Evolutionary conservation across 2,888 invertebrate genomes (phyloP).

Genomic region (Allophyes oxyacanthae): DNA sequence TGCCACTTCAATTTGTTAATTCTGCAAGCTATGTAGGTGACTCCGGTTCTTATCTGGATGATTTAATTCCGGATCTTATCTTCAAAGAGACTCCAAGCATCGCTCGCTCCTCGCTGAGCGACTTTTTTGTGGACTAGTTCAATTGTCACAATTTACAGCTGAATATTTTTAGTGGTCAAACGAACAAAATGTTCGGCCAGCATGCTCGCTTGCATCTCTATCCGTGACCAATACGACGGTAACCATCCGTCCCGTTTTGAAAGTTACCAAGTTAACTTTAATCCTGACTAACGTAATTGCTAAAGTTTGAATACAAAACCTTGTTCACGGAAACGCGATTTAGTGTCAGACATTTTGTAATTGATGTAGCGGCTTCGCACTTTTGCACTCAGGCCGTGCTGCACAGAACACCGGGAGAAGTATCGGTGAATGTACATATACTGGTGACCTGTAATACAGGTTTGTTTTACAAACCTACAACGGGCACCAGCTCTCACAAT

Average conservation of each 20-base stretch:
- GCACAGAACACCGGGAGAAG: background rate
- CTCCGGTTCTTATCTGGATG: too few species aligned
- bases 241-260: constrained; percentile 82
- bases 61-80: too few species aligned
- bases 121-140: too few species aligned
- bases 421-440: too few species aligned
- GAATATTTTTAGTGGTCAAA: background rate
- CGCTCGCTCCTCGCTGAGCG: too few species aligned
- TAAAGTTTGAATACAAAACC: constrained; percentile 85
- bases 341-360: constrained; percentile 80
- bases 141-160: too few species aligned
- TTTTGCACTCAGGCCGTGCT: constrained; percentile 42
- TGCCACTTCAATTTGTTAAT: too few species aligned
- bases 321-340: constrained; percentile 81
- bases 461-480: too few species aligned
- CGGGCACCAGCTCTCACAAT: too few species aligned
- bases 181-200: constrained; percentile 11
- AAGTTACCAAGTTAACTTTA: constrained; percentile 83
- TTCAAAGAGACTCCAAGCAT: too few species aligned
- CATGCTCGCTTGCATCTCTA: constrained; percentile 14
- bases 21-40: too few species aligned
- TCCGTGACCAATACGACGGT: constrained; percentile 58
- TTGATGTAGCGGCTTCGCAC: constrained; percentile 73
- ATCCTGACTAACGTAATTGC: constrained; percentile 87
- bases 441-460: too few species aligned